A percentile compares a stretch with the other conserved stretches of the same genome.
Evolutionary conservation across 2,113 vertebrate species (phyloP).

Genomic region (Petrocephalus zakoni): DNA sequence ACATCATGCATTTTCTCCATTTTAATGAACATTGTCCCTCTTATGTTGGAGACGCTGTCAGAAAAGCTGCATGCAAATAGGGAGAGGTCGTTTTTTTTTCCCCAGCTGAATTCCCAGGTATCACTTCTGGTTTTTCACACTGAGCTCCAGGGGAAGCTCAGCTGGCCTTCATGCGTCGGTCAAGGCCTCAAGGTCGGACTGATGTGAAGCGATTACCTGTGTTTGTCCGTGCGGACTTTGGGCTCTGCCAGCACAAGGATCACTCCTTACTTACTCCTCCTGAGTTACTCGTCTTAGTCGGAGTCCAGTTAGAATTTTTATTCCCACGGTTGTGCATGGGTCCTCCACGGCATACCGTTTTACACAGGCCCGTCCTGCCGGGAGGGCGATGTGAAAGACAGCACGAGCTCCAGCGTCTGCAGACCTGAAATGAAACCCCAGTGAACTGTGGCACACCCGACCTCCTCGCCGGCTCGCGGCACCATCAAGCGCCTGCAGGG

Average conservation of each 20-base stretch:
- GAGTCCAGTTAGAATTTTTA: conserved; percentile 23
- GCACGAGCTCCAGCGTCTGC: not conserved
- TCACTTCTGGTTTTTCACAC: not conserved
- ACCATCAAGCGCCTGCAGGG: conserved; percentile 5
- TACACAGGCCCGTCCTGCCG: conserved; percentile 22
- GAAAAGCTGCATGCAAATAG: not conserved
- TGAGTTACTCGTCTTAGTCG: conserved; percentile 22
- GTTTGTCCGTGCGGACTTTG: not conserved
- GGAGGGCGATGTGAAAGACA: conserved; percentile 22
- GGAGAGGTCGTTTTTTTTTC: not conserved
- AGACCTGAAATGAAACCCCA: not conserved
- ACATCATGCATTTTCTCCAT: not conserved
- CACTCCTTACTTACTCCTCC: conserved; percentile 19
- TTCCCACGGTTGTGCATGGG: conserved; percentile 18
- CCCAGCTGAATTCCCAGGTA: conserved; percentile 10
- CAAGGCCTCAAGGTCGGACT: not conserved
- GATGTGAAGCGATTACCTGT: conserved; percentile 15
- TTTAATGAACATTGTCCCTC: not conserved
- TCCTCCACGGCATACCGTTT: conserved; percentile 22
- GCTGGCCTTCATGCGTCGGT: not conserved
- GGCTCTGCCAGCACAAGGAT: not conserved
- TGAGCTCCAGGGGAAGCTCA: not conserved
- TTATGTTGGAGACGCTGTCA: not conserved
- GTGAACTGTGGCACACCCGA: conserved; percentile 10
- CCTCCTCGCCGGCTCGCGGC: not conserved